Evolutionary conservation across 2,888 invertebrate species (phyloP), one percentile per base, ranked within the genome.

Genomic region (Trissonchulus latispiculum): DNA sequence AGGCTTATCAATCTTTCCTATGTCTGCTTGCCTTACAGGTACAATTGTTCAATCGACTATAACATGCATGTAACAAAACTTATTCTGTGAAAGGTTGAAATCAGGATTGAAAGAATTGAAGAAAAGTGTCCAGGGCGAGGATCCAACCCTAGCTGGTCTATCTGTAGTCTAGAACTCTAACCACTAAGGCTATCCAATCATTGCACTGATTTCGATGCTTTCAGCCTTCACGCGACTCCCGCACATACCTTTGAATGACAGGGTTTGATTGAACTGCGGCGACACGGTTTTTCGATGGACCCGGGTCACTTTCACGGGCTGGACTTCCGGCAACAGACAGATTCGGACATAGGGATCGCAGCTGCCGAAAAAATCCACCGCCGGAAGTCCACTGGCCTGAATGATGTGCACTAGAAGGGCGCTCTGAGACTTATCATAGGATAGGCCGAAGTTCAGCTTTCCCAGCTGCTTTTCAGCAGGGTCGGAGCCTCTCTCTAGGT

Each of bases 321-420:
- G 23, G 29, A 15, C n/a, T 18, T 70, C 70, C 15, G 70, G 70
- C 70, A 70, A 28, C 29, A 70, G 61, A 48, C 29, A 61, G 48
- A 48, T 59, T 3, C 70, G 70, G 3, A 70, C 70, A 28, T 70
- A 70, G 31, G 70, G 70, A 59, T 70, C 70, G 59, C 31, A 37
- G 15, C 8, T 15, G 29, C 70, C 70, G 28, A 29, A 28, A 2
- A 70, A 3, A 33, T 70, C 70, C 61, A 29, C 33, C 59, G 59
- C 61, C 23, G 70, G 70, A 15, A 70, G 61, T 28, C 32, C 59
- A 33, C 28, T 29, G 29, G 70, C 70, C 33, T 70, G 32, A 23
- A 70, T 61, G 8, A 70, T 59, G 32, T 59, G n/a, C 61, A 70
- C 61, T 2, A 15, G 3, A 15, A 70, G 61, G 28, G 29, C 32